Evolutionary conservation across 1,140 invertebrate species (phyloP), one percentile per base, ranked within the genome.

Genomic region (Parasteatoda tepidariorum): DNA sequence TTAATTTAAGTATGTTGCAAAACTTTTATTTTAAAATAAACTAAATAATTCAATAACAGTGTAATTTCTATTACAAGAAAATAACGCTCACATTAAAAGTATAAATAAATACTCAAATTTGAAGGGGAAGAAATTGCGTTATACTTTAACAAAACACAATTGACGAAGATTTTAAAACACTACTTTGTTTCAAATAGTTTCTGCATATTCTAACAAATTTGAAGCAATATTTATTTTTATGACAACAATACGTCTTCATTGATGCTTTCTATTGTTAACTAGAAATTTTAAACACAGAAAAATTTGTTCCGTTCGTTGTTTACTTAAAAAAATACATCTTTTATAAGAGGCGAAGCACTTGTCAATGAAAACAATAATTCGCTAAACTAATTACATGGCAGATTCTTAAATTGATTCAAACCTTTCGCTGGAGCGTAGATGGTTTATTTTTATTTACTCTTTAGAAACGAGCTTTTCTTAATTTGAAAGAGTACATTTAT

Each of bases 331-430:
- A 67, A 41, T 2, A 26, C 4, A 24, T 24, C 22, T 22, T 68
- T 68, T 73, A 73, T 22, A 26, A 59, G 54, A 41, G 30, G n/a
- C 48, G 70, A 73, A 73, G 33, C 57, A 28, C 70, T 28, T 73
- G 70, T 73, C 74, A 78, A 48, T 78, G 74, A 24, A 54, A 76
- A 66, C 74, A 78, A 78, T 78, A 78, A 78, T 78, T 78, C 28
- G 31, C 38, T 76, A 78, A 66, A 78, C 41, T 78, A 78, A 78
- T 78, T 78, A 78, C 38, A 54, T 26, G 48, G 31, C 34, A 57
- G 38, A 26, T 66, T 66, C 59, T 38, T 74, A 74, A 78, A 78
- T 66, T 78, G 34, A 66, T 66, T 78, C 61, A 6, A 28, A 15
- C 31, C 26, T 48, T 66, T 78, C 64, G 66, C 22, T 13, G 30